Conservation (phyloP, 1,140 invertebrate genomes). For the Tyrophagus putrescentiae region DNA sequence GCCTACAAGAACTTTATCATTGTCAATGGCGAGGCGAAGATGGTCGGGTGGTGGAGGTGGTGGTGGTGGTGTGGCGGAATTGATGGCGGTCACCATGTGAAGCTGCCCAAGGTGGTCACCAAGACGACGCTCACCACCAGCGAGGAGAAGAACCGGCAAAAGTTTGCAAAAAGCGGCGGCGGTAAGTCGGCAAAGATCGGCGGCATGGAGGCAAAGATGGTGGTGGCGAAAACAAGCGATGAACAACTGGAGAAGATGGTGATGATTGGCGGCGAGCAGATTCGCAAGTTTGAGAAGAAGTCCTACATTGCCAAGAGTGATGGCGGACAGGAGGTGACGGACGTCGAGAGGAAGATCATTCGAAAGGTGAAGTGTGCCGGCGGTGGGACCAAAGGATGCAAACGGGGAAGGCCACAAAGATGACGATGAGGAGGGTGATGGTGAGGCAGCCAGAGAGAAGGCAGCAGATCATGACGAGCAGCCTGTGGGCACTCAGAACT, state of each 20-base stretch:
- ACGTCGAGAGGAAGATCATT: neutral
- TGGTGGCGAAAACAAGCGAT: neutral
- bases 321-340: conserved; percentile 1
- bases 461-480: neutral
- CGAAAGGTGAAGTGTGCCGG: conserved; percentile 6
- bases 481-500: neutral
- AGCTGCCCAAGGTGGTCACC: conserved; percentile 12
- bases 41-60: neutral
- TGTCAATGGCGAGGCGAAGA: conserved; percentile 18
- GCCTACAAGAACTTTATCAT: conserved; percentile 23
- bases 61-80: neutral
- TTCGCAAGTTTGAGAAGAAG: conserved; percentile 4
- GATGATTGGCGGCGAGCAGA: conserved; percentile 11
- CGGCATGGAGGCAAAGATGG: neutral
- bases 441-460: neutral
- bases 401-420: neutral
- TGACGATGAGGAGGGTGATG: neutral
- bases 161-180: neutral
- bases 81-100: neutral
- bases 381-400: neutral
- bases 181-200: neutral
- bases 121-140: neutral
- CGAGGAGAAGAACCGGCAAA: conserved; percentile 6
- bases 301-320: neutral
- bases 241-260: neutral